These are phyloP conservation scores for Polypterus senegalus DNA, from an alignment of 2,113 vertebrate genomes.

Conservation along the genomic window DNA sequence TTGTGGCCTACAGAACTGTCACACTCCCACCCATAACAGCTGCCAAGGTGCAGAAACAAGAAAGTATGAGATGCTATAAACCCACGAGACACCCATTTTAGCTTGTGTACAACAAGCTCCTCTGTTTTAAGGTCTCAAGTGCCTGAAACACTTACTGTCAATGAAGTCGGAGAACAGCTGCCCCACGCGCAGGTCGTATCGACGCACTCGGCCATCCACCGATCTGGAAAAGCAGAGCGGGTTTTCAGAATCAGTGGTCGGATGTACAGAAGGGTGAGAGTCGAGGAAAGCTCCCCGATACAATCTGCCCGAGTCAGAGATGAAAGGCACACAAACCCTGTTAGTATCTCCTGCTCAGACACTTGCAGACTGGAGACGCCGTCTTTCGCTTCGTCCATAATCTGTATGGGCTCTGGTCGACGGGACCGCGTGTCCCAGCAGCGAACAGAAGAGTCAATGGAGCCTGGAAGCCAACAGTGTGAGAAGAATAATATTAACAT, in stretches of 20 bases:
- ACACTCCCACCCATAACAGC: too few species aligned
- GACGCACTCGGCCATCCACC: constrained; percentile 56
- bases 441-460: constrained; percentile 71
- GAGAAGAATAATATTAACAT: not conserved
- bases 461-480: constrained; percentile 45
- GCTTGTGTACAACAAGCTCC: too few species aligned
- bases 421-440: constrained; percentile 85
- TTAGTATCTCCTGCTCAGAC: constrained; percentile 66
- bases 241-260: too few species aligned
- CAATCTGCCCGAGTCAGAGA: too few species aligned
- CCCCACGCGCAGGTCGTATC: constrained; percentile 78
- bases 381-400: constrained; percentile 70
- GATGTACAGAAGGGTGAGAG: too few species aligned
- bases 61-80: too few species aligned
- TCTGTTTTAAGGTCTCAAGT: too few species aligned
- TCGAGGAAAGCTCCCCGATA: too few species aligned
- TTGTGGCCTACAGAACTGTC: too few species aligned
- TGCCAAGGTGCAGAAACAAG: too few species aligned
- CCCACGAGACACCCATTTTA: too few species aligned
- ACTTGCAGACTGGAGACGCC: constrained; percentile 81
- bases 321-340: constrained; percentile 54
- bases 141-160: constrained; percentile 56
- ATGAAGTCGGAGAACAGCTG: constrained; percentile 74
- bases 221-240: constrained; percentile 42
- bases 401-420: constrained; percentile 63